Evolutionary conservation across 2,113 vertebrate genomes (phyloP).

Genomic region (Melanerpes aurifrons): DNA sequence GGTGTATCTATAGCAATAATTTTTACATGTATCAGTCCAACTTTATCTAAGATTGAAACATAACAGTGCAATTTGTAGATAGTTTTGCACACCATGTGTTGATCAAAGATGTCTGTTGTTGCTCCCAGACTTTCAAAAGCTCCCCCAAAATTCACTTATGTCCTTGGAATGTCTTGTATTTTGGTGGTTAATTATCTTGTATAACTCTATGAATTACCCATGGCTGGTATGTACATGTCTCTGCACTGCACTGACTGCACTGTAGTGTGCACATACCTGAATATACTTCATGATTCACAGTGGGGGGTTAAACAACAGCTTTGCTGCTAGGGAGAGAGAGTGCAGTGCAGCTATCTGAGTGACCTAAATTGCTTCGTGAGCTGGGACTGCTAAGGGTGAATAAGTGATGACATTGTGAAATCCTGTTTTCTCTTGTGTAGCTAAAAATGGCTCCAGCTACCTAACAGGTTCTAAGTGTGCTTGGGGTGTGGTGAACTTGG

Average conservation of each 20-base stretch:
- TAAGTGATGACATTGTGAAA: conserved; percentile 43
- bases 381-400: neutral
- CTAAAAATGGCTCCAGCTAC: neutral
- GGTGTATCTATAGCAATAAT: neutral
- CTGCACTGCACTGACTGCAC: neutral
- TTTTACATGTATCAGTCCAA: neutral
- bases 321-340: neutral
- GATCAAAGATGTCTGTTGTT: neutral
- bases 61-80: neutral
- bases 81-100: neutral
- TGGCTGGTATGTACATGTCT: neutral
- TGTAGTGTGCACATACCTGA: neutral
- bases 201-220: neutral
- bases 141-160: neutral
- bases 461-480: neutral
- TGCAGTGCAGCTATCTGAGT: conserved; percentile 1
- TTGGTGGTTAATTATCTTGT: conserved; percentile 25
- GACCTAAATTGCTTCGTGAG: conserved; percentile 13
- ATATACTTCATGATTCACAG: neutral
- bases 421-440: neutral
- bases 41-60: neutral
- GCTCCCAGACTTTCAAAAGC: neutral
- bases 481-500: neutral
- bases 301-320: neutral
- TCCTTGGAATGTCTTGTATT: neutral